These are phyloP conservation scores for Punctoribates punctum DNA, from an alignment of 2,888 invertebrate species.

Conservation along the genomic window DNA sequence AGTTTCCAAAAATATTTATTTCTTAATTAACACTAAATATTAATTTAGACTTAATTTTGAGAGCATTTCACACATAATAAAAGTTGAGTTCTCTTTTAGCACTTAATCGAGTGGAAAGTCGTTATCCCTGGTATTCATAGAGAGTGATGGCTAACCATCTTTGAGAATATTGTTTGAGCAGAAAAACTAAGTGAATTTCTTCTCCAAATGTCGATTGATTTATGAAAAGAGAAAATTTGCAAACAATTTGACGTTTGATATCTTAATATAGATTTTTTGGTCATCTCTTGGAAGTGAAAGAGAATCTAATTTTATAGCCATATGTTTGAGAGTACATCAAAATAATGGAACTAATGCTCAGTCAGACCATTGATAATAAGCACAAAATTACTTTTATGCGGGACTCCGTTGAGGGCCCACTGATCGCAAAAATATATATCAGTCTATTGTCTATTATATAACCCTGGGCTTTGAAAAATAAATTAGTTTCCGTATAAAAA, in stretches of 20 bases:
- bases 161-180: too few relatives aligned
- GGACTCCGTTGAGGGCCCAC: not conserved
- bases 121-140: too few relatives aligned
- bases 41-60: too few relatives aligned
- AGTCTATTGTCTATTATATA: not conserved
- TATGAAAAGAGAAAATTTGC: too few relatives aligned
- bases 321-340: not conserved
- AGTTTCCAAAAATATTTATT: too few relatives aligned
- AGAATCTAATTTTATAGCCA: not conserved
- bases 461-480: not conserved
- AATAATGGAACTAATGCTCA: not conserved
- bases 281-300: not conserved
- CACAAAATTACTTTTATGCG: not conserved
- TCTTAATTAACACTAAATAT: too few relatives aligned
- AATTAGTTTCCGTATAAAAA: not conserved
- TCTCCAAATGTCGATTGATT: too few relatives aligned
- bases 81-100: too few relatives aligned
- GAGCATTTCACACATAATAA: too few relatives aligned
- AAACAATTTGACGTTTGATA: not conserved
- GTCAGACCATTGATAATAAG: constrained; percentile 3
- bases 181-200: too few relatives aligned
- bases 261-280: not conserved
- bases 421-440: not conserved
- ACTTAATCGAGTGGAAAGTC: too few relatives aligned
- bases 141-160: too few relatives aligned